Evolutionary conservation across 2,797 vertebrate genomes (phyloP), one percentile per base, ranked within the genome.

Genomic region (Protonibea diacanthus): DNA sequence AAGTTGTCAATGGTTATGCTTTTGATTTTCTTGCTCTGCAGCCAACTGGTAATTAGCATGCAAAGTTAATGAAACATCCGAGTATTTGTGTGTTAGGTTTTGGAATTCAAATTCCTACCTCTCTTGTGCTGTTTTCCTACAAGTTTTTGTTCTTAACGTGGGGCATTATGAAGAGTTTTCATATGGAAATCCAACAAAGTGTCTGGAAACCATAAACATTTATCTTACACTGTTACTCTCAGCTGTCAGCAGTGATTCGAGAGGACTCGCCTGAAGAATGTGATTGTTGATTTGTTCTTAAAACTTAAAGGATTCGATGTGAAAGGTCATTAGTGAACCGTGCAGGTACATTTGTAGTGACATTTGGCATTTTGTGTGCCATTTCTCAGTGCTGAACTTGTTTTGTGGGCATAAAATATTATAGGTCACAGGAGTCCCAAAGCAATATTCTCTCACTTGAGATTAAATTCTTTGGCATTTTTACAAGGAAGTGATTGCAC

Each of bases 41-140:
- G 71, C 85, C 78, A 76, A 72, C 66, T 82, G 70, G 61, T 89
- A 52, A 88, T 66, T 83, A 93, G 91, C 93, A 93, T 93, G 91
- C 88, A 84, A 78, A 81, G 62, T 78, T 55, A 67, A 68, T 59
- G 33, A 83, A 84, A 74, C 75, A 65, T 80, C 62, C 13, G 56
- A 57, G 83, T 86, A 48, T 81, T 83, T 82, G 76, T 88, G 75
- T 58, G 76, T 80, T 60, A 71, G 63, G 68, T 84, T 67, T 72
- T 76, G 87, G 85, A 90, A 87, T 88, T 82, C 3, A 74, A 76
- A 81, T 90, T 89, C 89, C 89, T 90, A 86, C 87, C 89, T 90
- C 85, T 81, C 52, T 64, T 44, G 80, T 86, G 73, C 74, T 61
- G 76, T 88, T 82, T 72, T 27, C 58, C 67, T 78, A 38, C 62